Base-by-base conservation (phyloP, 2,888 invertebrate species). In the Dynastes hyllus region DNA sequence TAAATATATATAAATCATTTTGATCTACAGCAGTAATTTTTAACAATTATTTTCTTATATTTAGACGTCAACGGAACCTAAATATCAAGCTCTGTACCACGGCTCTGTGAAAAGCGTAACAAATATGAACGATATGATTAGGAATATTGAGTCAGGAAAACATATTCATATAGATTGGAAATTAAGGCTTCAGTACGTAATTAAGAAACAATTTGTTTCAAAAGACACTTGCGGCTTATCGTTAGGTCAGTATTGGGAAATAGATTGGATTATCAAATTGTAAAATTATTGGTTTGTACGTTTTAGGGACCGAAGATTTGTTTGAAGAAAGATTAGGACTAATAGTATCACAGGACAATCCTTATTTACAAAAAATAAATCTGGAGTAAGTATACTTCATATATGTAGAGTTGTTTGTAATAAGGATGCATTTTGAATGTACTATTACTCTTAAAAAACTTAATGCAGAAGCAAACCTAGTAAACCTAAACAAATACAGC, bases 131-230 rank as follows among this genome's bases (percentile, higher is more conserved):
- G 87, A 89, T 78, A 89, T 88, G 86, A 88, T 96, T 2, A 86
- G 90, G 1, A 90, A 91, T 0, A 93, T 96, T 0, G 92, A 93
- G 75, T 86, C 88, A 0, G 92, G 94, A 0, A 91, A 92, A 2
- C 95, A 96, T 84, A 94, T 94, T 9, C 91, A 94, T 80, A 92
- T 97, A 70, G 96, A 96, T 85, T 96, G 97, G 95, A 94, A 93
- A 85, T 93, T 95, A 9, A 93, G 94, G 50, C 91, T 97, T 11
- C 92, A 93, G 82, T 93, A 93, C 83, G 89, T 95, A 22, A 95
- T 96, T 92, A 91, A 93, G 81, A 91, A 92, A 1, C 93, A 94
- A 80, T 94, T 93, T 81, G 87, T 92, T 11, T 88, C 90, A 66
- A 93, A 93, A 0, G 94, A 94, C 76, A 90, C 90, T 76, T 97